These are phyloP conservation scores for Dendronephthya gigantea DNA, from an alignment of 64 coral and sea anemone genomes.

Conservation along the genomic window DNA sequence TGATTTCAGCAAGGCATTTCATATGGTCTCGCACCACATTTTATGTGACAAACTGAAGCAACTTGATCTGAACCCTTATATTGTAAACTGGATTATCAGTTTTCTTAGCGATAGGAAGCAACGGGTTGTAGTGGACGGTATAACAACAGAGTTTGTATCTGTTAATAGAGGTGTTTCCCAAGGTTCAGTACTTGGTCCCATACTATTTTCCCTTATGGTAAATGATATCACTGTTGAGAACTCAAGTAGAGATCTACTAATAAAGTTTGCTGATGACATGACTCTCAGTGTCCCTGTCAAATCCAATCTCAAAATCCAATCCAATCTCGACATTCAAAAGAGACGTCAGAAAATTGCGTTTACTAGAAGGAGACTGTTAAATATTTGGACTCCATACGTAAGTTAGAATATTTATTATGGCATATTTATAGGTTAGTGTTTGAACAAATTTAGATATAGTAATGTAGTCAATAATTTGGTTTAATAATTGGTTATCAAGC, in stretches of 20 bases:
- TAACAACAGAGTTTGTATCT: neutral
- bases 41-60: neutral
- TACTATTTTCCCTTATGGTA: neutral
- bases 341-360: neutral
- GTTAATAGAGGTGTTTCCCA: neutral
- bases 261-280: constrained; percentile 6
- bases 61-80: neutral
- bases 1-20: neutral
- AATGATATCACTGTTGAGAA: neutral
- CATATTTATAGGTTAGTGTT: no score
- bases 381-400: neutral
- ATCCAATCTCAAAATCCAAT: no score
- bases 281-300: neutral
- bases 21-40: neutral
- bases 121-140: neutral
- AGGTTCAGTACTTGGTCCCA: neutral
- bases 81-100: neutral
- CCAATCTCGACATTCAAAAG: neutral
- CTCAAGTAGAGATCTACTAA: neutral
- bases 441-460: no score
- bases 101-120: neutral
- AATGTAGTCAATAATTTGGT: no score
- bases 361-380: neutral
- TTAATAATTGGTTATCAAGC: no score
- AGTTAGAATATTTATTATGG: no score